Evolutionary conservation across 1,140 invertebrate species (phyloP), one percentile per base, ranked within the genome.

Genomic region (Tetramorium simillimum): DNA sequence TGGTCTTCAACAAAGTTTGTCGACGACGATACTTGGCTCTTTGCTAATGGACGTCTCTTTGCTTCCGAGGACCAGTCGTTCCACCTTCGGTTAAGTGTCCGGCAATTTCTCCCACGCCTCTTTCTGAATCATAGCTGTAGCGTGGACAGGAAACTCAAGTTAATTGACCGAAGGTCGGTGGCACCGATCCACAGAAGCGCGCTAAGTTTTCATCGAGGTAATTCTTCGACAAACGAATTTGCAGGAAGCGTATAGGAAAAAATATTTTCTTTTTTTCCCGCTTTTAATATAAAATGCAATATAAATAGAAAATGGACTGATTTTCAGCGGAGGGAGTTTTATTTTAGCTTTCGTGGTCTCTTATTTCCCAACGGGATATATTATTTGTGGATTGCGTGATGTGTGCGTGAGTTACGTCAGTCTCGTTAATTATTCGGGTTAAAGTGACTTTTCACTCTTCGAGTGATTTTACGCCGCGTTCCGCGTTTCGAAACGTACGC

Each of bases 41-140:
- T 81, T 81, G 65, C 65, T 81, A 81, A 81, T 81, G 80, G 77
- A 73, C 80, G 67, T 82, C 67, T 80, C 76, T 24, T 69, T 53
- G 62, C 65, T 75, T 75, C 51, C 80, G 67, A 81, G 65, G 21
- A 4, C 28, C 51, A 18, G 28, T 24, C 63, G 14, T 40, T 69
- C 37, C 37, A 56, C 18, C 37, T 56, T 81, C 78, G 69, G 53
- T 73, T 62, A 46, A 84, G 69, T 62, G 37, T 84, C n/a, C 53
- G 24, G 24, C n/a, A 60, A 82, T 58, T 82, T 82, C 37, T 43
- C 67, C 14, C 28, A 21, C 40, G 10, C 6, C 9, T 21, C 18
- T 62, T 58, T 46, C 40, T 49, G 24, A 56, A 75, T 46, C 24
- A 56, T 16, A 43, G 24, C 1, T 56, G 16, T 14, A 28, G 28